Conservation (phyloP, 2,797 vertebrate species). For the Centroberyx gerrardi region DNA sequence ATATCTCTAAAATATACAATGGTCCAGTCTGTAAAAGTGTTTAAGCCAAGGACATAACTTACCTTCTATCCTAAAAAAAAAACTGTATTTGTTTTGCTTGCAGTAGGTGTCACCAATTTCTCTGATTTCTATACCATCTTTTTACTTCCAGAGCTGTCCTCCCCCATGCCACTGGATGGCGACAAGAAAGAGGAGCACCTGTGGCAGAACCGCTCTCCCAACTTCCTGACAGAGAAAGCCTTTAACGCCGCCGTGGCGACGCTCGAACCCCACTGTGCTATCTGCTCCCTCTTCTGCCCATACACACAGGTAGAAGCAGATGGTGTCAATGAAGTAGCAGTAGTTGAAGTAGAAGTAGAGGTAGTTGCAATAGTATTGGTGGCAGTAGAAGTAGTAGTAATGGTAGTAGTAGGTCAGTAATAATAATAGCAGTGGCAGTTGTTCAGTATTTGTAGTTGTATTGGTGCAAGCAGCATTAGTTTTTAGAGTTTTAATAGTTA, state of each 20-base stretch:
- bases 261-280: slow-evolving; percentile 92
- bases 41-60: too few species aligned
- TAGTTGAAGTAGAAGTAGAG: neutral
- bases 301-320: slow-evolving; percentile 83
- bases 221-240: slow-evolving; percentile 92
- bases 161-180: slow-evolving; percentile 87
- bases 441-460: too few species aligned
- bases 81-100: neutral
- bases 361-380: neutral
- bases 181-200: slow-evolving; percentile 90
- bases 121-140: neutral
- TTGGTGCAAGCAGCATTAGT: too few species aligned
- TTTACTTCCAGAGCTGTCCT: slow-evolving; percentile 84
- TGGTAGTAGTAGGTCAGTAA: too few species aligned
- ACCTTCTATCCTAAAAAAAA: too few species aligned
- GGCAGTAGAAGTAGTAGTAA: too few species aligned
- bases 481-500: too few species aligned
- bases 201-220: slow-evolving; percentile 91
- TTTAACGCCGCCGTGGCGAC: slow-evolving; percentile 92
- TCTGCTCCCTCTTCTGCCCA: slow-evolving; percentile 95
- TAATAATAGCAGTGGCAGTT: too few species aligned
- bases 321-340: neutral
- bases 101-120: neutral
- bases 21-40: too few species aligned
- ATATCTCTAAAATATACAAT: too few species aligned